Evolutionary conservation across 2,113 vertebrate species (phyloP).

Genomic region (Odocoileus hemionus): DNA sequence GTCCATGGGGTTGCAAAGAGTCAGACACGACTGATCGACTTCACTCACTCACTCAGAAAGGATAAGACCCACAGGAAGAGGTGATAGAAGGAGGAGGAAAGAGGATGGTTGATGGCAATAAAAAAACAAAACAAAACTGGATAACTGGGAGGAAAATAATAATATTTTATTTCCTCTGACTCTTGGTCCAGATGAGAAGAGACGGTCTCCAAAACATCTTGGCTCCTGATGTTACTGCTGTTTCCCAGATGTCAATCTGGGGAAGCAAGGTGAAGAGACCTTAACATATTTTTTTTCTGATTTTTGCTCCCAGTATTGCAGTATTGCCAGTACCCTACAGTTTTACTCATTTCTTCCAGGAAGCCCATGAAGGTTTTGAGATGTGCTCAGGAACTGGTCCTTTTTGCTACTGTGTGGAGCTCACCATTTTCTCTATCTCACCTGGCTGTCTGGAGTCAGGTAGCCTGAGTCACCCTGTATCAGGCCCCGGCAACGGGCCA

Average conservation of each 20-base stretch:
- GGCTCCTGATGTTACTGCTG: neutral
- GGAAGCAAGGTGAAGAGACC: neutral
- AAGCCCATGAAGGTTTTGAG: neutral
- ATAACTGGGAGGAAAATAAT: neutral
- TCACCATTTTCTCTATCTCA: neutral
- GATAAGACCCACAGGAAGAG: neutral
- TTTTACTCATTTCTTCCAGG: neutral
- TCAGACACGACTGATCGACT: too few relatives aligned
- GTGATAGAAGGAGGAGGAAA: neutral
- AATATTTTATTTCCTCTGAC: neutral
- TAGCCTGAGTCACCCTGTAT: fast-evolving
- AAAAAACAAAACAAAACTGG: neutral
- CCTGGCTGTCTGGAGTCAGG: neutral
- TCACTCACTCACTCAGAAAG: neutral
- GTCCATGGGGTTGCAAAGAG: too few relatives aligned
- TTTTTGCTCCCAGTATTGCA: neutral
- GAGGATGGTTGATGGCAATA: neutral
- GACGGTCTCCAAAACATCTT: neutral
- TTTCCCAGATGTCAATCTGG: neutral
- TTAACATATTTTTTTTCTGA: neutral
- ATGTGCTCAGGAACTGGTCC: neutral
- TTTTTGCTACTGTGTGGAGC: neutral
- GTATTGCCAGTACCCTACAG: neutral
- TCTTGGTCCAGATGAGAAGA: neutral
- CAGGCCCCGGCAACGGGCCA: fast-evolving